These are phyloP conservation scores for Hystrix brachyura DNA, from an alignment of 2,113 vertebrate species.

Conservation along the genomic window DNA sequence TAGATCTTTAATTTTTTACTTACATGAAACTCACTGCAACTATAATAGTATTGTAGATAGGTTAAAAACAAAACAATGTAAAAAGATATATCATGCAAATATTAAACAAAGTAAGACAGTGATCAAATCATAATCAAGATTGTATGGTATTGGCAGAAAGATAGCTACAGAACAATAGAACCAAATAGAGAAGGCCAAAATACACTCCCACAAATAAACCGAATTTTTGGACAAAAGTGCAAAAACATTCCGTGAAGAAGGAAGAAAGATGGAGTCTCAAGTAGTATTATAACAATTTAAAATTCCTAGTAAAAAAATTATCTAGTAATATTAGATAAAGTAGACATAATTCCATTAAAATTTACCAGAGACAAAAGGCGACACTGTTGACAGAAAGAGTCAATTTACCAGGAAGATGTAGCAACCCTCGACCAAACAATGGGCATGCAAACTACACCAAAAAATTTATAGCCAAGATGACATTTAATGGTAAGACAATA, in stretches of 20 bases:
- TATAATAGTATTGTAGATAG: neutral
- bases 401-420: neutral
- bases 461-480: neutral
- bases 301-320: no score
- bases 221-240: no score
- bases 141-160: no score
- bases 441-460: neutral
- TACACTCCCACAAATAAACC: no score
- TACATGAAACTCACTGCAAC: neutral
- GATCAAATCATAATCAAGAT: no score
- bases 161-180: no score
- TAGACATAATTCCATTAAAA: neutral
- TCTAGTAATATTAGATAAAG: neutral
- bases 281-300: no score
- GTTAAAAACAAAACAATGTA: neutral
- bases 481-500: neutral
- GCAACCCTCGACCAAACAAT: neutral
- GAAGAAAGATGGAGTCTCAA: no score
- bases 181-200: neutral
- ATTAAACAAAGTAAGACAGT: no score
- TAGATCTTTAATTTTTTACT: neutral
- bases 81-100: no score
- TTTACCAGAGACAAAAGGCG: neutral
- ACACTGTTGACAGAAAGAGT: neutral
- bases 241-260: no score